A percentile compares a stretch with the other conserved stretches of the same genome.
phyloP scores from a whole-genome alignment of 2,113 vertebrate species.

The Hemichromis elongatus region DNA sequence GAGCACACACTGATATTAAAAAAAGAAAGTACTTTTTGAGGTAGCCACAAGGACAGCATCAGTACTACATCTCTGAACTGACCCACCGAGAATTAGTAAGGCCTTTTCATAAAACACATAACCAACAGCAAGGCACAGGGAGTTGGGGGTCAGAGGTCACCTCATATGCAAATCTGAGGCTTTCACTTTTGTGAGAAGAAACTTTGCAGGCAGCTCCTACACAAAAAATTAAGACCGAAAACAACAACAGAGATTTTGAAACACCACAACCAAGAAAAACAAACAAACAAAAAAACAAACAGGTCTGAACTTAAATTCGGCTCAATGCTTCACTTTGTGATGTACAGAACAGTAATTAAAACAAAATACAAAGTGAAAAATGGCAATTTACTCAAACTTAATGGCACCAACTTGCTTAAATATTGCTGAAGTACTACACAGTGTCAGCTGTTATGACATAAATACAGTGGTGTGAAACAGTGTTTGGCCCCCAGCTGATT shows the following conservation, averaged over 20 bases:
- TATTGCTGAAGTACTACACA: neutral
- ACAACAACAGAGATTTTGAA: neutral
- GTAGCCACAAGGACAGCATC: conserved; percentile 57
- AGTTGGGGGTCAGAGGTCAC: conserved; percentile 39
- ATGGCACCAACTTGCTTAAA: neutral
- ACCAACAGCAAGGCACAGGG: conserved; percentile 66
- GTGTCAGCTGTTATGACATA: neutral
- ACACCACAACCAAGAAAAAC: neutral
- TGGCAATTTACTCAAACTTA: neutral
- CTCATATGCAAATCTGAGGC: conserved; percentile 37
- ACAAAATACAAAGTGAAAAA: neutral
- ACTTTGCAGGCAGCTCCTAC: neutral
- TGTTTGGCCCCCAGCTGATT: neutral
- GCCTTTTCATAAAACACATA: conserved; percentile 45
- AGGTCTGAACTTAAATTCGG: too few species aligned
- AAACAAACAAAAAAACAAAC: too few species aligned
- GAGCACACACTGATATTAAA: conserved; percentile 26
- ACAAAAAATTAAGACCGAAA: conserved; percentile 1
- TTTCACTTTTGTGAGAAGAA: conserved; percentile 32
- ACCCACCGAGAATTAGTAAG: conserved; percentile 40
- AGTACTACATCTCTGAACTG: conserved; percentile 37
- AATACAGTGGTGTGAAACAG: neutral
- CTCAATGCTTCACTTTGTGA: neutral
- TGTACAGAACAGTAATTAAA: neutral
- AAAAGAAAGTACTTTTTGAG: conserved; percentile 20